Base-by-base conservation (phyloP, 2,888 invertebrate species). In the Mesodorylaimus sp. region DNA sequence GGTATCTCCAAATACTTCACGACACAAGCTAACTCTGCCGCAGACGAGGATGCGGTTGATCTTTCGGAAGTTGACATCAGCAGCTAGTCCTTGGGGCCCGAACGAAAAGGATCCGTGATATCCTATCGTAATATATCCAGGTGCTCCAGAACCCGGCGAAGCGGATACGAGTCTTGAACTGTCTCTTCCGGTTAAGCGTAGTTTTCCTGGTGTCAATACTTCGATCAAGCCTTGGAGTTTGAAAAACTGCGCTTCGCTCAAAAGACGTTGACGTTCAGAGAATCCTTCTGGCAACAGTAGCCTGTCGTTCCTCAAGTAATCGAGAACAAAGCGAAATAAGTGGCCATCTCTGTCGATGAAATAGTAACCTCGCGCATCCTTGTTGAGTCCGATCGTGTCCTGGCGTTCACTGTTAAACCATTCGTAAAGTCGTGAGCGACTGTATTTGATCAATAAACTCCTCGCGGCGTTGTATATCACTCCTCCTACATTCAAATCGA, bases 61-160 rank as follows among this genome's bases (percentile, higher is more conserved):
- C 70, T 97, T 95, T 45, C 97, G 80, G 73, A 97, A 97, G 70
- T 97, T 97, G 72, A 95, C 93, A 70, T 95, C 93, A 46, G 93
- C 91, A 67, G 93, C 93, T 60, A 93, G 75, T 1, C 93, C 95
- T 68, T 93, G 93, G 57, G 93, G 80, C 50, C 95, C 97, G 70
- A 95, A 93, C 49, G 91, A 89, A 69, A 97, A 93, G 62, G 93
- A 93, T 51, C 95, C 95, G 32, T 97, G 78, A 73, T 97, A 97
- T 21, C 89, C 87, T 52, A 93, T 78, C 39, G 83, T 85, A 65
- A 95, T 86, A 73, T 80, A 83, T 46, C 83, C 88, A n/a, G n/a
- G n/a, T n/a, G n/a, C n/a, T n/a, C n/a, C n/a, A n/a, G n/a, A n/a
- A n/a, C n/a, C n/a, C n/a, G n/a, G n/a, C 55, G 58, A 60, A 7